These are phyloP conservation scores for Ashinkailepas kermadecensis DNA, from an alignment of 2,888 invertebrate species.

Conservation along the genomic window DNA sequence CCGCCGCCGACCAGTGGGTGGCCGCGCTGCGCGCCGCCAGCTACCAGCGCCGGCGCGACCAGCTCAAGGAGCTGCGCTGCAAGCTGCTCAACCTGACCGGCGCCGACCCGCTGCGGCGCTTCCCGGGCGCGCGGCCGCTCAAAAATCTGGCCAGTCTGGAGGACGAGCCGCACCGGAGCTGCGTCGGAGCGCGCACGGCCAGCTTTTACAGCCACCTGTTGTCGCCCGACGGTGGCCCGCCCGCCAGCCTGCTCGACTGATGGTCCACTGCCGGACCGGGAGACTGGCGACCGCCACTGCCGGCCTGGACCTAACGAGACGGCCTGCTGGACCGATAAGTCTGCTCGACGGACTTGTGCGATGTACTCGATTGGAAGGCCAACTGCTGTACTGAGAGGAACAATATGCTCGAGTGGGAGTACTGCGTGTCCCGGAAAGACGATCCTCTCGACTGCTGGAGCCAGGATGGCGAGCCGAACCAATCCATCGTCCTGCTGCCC, in stretches of 20 bases:
- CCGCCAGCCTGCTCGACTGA: neutral
- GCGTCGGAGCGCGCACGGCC: neutral
- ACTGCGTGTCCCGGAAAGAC: too few species aligned
- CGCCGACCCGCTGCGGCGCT: neutral
- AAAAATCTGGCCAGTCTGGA: slow-evolving; percentile 15
- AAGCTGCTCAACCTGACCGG: slow-evolving; percentile 10
- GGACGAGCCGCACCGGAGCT: neutral
- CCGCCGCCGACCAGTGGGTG: slow-evolving; percentile 63
- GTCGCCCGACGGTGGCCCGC: neutral
- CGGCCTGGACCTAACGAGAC: too few species aligned
- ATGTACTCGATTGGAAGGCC: too few species aligned
- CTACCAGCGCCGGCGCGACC: neutral
- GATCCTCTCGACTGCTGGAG: too few species aligned
- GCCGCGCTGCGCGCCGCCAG: slow-evolving; percentile 45
- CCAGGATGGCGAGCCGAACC: too few species aligned
- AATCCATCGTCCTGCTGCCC: too few species aligned
- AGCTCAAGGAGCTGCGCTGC: slow-evolving; percentile 1
- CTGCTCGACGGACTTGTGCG: too few species aligned
- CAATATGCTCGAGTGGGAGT: too few species aligned
- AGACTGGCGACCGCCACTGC: too few species aligned
- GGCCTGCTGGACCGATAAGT: too few species aligned
- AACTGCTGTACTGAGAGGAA: too few species aligned
- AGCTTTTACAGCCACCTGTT: neutral
- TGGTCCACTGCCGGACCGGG: too few species aligned
- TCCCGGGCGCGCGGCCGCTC: slow-evolving; percentile 19